Percentiles rank a stretch among this genome's conserved stretches.
phyloP scores from a whole-genome alignment of 53 echinoderm and acorn worm species.

The Holothuria scabra region DNA sequence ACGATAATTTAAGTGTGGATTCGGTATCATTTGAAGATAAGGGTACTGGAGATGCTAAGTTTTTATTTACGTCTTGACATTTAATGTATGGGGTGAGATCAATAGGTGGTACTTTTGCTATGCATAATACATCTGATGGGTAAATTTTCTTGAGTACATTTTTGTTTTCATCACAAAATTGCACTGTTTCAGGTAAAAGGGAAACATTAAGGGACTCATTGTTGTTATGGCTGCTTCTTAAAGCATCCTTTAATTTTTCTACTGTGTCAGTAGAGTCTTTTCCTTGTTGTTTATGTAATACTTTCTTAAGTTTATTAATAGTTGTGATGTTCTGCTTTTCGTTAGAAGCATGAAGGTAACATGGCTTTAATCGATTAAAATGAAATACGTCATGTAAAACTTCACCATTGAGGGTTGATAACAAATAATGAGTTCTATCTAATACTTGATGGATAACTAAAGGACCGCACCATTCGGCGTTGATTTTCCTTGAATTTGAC shows the following conservation, averaged over 20 bases:
- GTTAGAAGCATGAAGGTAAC: background rate
- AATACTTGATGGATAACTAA: background rate
- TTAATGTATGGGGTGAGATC: background rate
- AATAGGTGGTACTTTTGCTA: background rate
- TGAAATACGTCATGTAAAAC: background rate
- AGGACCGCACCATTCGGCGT: slow-evolving; percentile 20
- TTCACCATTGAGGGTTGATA: too few relatives aligned
- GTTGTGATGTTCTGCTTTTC: background rate
- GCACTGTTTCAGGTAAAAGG: too few relatives aligned
- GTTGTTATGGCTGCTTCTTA: too few relatives aligned
- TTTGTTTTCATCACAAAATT: background rate
- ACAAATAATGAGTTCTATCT: too few relatives aligned
- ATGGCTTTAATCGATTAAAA: slow-evolving; percentile 11
- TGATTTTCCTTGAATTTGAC: slow-evolving; percentile 17
- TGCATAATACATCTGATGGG: background rate
- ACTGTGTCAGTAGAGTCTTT: background rate
- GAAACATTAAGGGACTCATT: too few relatives aligned
- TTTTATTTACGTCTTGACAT: too few relatives aligned
- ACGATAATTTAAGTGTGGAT: background rate
- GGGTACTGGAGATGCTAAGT: background rate
- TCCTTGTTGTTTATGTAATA: background rate
- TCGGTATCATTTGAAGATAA: background rate
- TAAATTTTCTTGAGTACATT: background rate
- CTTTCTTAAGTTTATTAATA: background rate
- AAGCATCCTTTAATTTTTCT: background rate